Conservation (phyloP, 2,113 vertebrate species). For the Malurus cyaneus region DNA sequence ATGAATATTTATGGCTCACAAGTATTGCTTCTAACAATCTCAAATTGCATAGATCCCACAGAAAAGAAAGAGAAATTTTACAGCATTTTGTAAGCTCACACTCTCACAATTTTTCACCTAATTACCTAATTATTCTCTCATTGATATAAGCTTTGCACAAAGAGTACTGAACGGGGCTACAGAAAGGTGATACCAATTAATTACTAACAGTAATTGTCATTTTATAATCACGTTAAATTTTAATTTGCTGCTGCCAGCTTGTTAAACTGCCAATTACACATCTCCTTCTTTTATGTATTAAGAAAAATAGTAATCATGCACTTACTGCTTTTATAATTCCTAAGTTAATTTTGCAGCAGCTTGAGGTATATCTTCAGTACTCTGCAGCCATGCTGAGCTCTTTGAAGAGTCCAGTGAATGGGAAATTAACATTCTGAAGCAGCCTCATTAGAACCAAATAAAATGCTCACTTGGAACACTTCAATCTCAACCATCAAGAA, state of each 20-base stretch:
- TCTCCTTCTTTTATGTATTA: constrained; percentile 54
- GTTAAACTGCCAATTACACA: constrained; percentile 62
- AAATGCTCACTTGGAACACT: background rate
- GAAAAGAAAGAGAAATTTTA: background rate
- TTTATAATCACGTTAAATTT: constrained; percentile 65
- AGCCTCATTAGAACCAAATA: constrained; percentile 34
- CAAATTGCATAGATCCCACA: background rate
- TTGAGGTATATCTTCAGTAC: constrained; percentile 54
- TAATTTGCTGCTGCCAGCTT: constrained; percentile 62
- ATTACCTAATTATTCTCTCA: constrained; percentile 40
- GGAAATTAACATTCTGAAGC: constrained; percentile 52
- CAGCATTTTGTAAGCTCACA: constrained; percentile 49
- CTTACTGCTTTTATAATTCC: constrained; percentile 69
- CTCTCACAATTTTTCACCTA: constrained; percentile 1
- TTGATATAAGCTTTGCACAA: background rate
- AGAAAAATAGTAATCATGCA: constrained; percentile 65
- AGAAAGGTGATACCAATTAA: constrained; percentile 64
- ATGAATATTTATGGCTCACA: background rate
- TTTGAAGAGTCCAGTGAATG: constrained; percentile 22
- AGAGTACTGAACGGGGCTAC: background rate
- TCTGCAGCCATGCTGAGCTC: constrained; percentile 26
- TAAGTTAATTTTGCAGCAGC: constrained; percentile 62
- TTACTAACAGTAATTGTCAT: constrained; percentile 61
- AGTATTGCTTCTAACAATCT: constrained; percentile 26
- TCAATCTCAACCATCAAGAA: background rate